Evolutionary conservation across 64 coral and sea anemone species (phyloP).

Genomic region (Pachyseris speciosa): DNA sequence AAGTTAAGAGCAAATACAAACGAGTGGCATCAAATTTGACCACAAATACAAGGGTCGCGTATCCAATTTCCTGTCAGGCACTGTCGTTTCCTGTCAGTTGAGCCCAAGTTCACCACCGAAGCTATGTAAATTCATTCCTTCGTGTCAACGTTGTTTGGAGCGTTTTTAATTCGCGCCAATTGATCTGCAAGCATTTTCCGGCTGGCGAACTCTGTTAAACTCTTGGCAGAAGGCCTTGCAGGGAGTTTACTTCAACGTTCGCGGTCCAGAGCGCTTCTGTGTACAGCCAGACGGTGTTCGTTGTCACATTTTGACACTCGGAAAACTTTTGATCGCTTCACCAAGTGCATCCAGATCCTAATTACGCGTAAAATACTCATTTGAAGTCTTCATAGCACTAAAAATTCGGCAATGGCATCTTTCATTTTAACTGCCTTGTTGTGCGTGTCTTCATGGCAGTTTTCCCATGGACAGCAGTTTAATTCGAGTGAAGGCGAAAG

Average conservation of each 20-base stretch:
- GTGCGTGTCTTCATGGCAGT: background rate
- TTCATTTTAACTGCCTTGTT: background rate
- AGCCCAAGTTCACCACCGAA: background rate
- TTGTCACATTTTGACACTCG: background rate
- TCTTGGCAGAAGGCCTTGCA: background rate
- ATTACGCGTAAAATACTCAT: background rate
- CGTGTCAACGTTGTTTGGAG: slow-evolving; percentile 4
- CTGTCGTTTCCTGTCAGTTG: slow-evolving; percentile 30
- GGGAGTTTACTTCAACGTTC: background rate
- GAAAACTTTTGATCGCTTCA: background rate
- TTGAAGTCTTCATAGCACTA: background rate
- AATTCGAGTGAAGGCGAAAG: slow-evolving; percentile 7
- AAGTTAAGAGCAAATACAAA: background rate
- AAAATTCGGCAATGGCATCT: background rate
- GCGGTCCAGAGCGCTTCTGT: background rate
- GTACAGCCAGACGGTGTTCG: background rate
- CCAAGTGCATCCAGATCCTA: background rate
- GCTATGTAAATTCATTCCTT: background rate
- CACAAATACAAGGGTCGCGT: slow-evolving; percentile 14
- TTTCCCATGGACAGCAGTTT: slow-evolving; percentile 4
- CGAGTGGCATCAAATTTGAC: slow-evolving; percentile 12
- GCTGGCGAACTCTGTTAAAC: background rate
- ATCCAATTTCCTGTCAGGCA: slow-evolving; percentile 29
- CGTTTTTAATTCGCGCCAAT: background rate
- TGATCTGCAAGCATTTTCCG: background rate